These are phyloP conservation scores for Melanocharis versteri DNA, from an alignment of 2,113 vertebrate species.

Conservation along the genomic window DNA sequence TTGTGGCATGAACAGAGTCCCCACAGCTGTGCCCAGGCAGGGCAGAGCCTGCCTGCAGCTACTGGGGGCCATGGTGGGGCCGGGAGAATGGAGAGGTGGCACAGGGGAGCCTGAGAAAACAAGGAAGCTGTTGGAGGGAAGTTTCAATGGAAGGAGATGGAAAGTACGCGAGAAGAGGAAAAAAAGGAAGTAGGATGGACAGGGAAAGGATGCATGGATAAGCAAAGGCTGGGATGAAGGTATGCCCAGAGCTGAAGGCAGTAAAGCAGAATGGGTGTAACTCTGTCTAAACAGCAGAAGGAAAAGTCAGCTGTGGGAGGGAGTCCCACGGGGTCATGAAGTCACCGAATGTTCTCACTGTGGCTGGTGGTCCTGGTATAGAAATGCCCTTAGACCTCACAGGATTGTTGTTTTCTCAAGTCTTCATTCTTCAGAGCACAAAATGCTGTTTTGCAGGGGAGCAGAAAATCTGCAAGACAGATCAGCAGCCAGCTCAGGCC, in stretches of 20 bases:
- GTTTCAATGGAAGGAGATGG: neutral
- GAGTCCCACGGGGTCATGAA: neutral
- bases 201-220: neutral
- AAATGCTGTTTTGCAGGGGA: neutral
- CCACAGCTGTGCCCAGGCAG: neutral
- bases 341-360: neutral
- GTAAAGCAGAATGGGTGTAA: neutral
- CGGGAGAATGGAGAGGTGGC: neutral
- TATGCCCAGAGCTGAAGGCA: neutral
- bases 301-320: neutral
- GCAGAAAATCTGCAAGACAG: neutral
- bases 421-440: neutral
- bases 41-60: neutral
- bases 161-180: neutral
- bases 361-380: neutral
- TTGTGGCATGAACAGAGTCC: neutral
- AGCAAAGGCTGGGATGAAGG: neutral
- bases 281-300: neutral
- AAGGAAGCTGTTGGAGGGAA: neutral
- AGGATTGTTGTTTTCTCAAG: neutral
- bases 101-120: neutral
- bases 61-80: neutral
- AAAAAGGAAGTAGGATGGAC: neutral
- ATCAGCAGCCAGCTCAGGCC: neutral
- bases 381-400: neutral